Base-by-base conservation (phyloP, 2,888 invertebrate species). In the Mylabris sibirica region DNA sequence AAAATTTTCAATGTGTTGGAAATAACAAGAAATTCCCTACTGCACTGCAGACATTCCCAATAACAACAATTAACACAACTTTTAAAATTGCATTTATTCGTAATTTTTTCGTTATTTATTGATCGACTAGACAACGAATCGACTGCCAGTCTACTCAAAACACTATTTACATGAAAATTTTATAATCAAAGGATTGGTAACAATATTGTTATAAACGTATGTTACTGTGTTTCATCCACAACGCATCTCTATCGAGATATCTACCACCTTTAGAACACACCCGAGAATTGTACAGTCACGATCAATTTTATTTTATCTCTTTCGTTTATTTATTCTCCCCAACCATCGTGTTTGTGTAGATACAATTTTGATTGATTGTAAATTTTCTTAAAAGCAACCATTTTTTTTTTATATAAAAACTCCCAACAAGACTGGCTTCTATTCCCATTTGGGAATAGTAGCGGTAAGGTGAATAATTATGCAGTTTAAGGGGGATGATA, bases 331-430 rank as follows among this genome's bases (percentile, higher is more conserved):
- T 30, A 30, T 53, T 53, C 17, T 22, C 1, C 53, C 20, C 30
- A 30, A 30, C 30, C 49, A 17, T 49, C 49, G 49, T 49, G 17
- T 53, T 49, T 24, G n/a, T 57, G 14, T 57, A 26, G 26, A 57
- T 24, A 53, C 24, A 22, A 53, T 53, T 53, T 53, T 53, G 53
- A 53, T 53, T 53, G 53, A 24, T 53, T 9, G 24, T 53, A 22
- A 24, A 24, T 22, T 22, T 53, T 24, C 1, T 53, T 12, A 9
- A 9, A 20, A 20, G 12, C 2, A 38, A 38, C 3, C 2, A 12
- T 30, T 30, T 30, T 6, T n/a, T 30, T 30, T 30, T 30, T 30
- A 30, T 6, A 30, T 30, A 30, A 30, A 30, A 30, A 4, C 30
- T 8, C 30, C 30, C n/a, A n/a, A n/a, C n/a, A 30, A 30, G 30